Evolutionary conservation across 1,140 invertebrate species (phyloP).

Genomic region (Drosophila ogumai): DNA sequence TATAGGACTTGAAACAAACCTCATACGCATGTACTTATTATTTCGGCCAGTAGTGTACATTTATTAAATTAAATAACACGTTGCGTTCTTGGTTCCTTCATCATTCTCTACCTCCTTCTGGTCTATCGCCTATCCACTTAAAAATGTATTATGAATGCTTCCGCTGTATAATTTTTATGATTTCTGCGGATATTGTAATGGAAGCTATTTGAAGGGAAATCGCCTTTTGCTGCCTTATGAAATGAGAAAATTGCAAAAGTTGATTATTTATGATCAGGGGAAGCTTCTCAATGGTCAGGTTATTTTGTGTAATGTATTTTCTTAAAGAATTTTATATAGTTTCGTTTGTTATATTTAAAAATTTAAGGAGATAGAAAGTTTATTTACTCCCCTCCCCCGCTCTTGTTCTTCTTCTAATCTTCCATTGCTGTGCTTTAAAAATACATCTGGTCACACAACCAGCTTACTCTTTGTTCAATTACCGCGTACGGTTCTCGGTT

Average conservation of each 20-base stretch:
- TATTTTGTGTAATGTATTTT: background rate
- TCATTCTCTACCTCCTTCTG: constrained; percentile 11
- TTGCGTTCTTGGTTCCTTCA: constrained; percentile 41
- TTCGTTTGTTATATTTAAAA: background rate
- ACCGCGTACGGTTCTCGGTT: constrained; percentile 37
- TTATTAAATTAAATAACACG: constrained; percentile 57
- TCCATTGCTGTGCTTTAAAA: constrained; percentile 20
- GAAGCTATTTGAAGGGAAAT: constrained; percentile 48
- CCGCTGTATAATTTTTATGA: constrained; percentile 52
- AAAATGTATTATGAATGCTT: constrained; percentile 59
- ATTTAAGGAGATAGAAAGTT: background rate
- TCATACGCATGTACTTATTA: too few relatives aligned
- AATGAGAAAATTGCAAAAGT: constrained; percentile 9
- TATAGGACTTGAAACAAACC: too few relatives aligned
- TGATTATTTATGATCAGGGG: background rate
- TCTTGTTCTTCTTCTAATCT: background rate
- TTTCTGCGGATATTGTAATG: constrained; percentile 48
- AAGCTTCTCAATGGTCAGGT: background rate
- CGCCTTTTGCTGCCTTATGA: constrained; percentile 5
- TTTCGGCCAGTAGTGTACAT: too few relatives aligned
- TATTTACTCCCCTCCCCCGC: background rate
- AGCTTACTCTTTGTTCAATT: constrained; percentile 48
- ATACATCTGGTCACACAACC: constrained; percentile 34
- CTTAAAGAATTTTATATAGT: background rate
- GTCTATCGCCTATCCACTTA: constrained; percentile 38